Evolutionary conservation across 2,797 vertebrate genomes (phyloP).

Genomic region (Lemur catta): DNA sequence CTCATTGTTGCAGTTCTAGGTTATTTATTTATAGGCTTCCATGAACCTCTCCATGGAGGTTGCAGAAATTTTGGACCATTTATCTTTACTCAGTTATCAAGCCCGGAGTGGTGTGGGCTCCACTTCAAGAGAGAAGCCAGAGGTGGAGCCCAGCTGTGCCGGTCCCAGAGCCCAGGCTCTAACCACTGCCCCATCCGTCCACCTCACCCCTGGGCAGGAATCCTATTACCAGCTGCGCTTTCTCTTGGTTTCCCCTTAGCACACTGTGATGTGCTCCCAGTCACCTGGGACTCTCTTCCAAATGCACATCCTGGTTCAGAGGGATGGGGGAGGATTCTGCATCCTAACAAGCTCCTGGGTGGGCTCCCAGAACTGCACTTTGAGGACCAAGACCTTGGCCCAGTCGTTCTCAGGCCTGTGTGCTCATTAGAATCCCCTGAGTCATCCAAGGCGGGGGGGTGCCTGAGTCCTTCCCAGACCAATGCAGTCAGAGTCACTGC

Average conservation of each 20-base stretch:
- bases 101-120: neutral
- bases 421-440: neutral
- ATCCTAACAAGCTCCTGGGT: no score
- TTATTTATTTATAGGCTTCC: neutral
- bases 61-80: neutral
- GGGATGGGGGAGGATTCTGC: neutral
- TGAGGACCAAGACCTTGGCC: neutral
- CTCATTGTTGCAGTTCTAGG: neutral
- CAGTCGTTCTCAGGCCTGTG: neutral
- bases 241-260: neutral
- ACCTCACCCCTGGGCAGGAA: neutral
- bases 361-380: neutral
- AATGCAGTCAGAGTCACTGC: neutral
- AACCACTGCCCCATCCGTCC: neutral
- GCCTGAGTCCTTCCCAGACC: neutral
- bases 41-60: neutral
- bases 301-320: neutral
- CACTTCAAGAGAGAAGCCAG: neutral
- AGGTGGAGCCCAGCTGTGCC: neutral
- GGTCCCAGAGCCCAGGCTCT: neutral
- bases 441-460: neutral
- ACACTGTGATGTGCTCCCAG: fast-evolving
- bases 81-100: neutral
- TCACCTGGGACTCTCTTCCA: neutral
- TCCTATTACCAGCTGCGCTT: neutral